A percentile compares a stretch with the other conserved stretches of the same genome.
phyloP scores from a whole-genome alignment of 2,797 vertebrate genomes.

The Chelon auratus region DNA sequence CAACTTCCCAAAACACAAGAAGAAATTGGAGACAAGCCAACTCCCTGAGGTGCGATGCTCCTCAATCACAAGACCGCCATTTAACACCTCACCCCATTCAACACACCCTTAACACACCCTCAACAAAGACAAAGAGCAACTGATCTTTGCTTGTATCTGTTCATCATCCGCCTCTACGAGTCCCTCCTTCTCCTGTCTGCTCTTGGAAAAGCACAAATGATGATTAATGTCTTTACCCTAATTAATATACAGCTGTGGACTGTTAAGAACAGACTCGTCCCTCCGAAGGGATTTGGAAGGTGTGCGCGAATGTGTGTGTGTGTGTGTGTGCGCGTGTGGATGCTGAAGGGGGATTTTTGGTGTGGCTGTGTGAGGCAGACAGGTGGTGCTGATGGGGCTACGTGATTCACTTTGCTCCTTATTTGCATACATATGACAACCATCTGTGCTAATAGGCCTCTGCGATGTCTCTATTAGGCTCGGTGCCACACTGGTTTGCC shows the following conservation, averaged over 20 bases:
- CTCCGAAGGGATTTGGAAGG: constrained; percentile 82
- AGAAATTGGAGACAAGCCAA: constrained; percentile 50
- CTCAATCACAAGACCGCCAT: constrained; percentile 53
- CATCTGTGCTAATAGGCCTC: constrained; percentile 97
- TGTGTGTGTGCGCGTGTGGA: constrained; percentile 43
- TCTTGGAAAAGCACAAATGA: constrained; percentile 83
- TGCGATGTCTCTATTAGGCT: constrained; percentile 94
- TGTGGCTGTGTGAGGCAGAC: constrained; percentile 87
- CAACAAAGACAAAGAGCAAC: constrained; percentile 75
- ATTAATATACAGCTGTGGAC: constrained; percentile 91
- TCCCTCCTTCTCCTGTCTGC: constrained; percentile 51
- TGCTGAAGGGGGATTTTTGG: constrained; percentile 29
- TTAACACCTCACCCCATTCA: constrained; percentile 73
- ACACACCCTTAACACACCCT: constrained; percentile 62
- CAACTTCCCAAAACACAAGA: constrained; percentile 15
- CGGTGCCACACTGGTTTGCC: constrained; percentile 70
- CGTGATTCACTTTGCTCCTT: constrained; percentile 94
- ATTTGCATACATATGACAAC: constrained; percentile 99
- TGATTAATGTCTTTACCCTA: constrained; percentile 92
- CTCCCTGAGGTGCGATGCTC: constrained; percentile 39
- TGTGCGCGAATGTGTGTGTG: constrained; percentile 40
- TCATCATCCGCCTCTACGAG: constrained; percentile 13
- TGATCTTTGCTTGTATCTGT: constrained; percentile 19
- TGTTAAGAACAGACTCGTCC: constrained; percentile 81
- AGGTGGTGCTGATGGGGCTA: constrained; percentile 92